Conservation (phyloP, 2,888 invertebrate species). For the Rhaphigaster nebulosa region DNA sequence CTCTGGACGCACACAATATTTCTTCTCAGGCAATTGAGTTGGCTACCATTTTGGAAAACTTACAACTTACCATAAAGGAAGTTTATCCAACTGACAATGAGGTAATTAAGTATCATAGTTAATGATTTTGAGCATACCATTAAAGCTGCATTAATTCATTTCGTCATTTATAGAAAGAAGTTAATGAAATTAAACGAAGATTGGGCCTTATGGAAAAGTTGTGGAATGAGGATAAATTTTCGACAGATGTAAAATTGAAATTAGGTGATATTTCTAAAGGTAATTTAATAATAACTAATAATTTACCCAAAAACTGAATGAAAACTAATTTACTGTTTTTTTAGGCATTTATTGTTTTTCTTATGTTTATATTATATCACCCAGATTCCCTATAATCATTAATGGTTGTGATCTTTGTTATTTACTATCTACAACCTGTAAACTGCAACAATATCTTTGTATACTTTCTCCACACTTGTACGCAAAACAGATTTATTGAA, state of each 20-base stretch:
- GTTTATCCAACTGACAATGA: constrained; percentile 42
- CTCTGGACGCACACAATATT: neutral
- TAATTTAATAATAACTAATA: constrained; percentile 68
- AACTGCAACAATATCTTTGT: no score
- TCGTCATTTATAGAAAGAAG: constrained; percentile 66
- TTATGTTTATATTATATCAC: no score
- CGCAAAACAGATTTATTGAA: no score
- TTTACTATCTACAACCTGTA: no score
- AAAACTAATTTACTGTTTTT: neutral
- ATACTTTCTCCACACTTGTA: no score
- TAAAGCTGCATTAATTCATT: neutral
- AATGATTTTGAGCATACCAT: no score
- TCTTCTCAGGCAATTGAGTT: constrained; percentile 9
- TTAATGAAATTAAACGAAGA: constrained; percentile 72
- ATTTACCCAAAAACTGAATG: no score
- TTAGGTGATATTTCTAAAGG: constrained; percentile 74
- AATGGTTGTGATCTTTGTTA: no score
- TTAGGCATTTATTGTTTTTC: no score
- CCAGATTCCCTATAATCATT: no score
- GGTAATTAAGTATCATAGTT: neutral
- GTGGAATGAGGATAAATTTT: constrained; percentile 74
- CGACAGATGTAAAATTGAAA: constrained; percentile 70
- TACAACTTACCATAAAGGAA: neutral
- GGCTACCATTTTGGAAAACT: neutral
- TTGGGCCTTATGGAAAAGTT: constrained; percentile 73